Percentiles rank a stretch among this genome's conserved stretches.
Evolutionary conservation across 2,113 vertebrate genomes (phyloP).

Genomic region (Microcebus griseorufus): DNA sequence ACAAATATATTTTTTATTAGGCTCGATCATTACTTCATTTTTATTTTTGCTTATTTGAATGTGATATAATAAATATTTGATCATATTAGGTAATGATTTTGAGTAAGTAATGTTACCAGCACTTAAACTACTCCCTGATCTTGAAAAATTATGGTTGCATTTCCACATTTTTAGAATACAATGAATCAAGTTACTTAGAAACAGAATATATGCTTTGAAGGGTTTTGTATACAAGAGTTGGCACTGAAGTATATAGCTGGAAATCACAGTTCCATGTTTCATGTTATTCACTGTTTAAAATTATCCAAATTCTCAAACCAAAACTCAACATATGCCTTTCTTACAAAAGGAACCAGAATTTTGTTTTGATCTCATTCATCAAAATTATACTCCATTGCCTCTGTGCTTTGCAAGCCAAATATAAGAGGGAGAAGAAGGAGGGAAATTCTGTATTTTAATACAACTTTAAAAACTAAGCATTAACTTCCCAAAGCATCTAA

Average conservation of each 20-base stretch:
- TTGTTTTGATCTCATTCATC: not conserved
- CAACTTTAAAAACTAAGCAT: not conserved
- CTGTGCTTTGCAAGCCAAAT: not conserved
- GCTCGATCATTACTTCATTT: not conserved
- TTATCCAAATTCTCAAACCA: slow-evolving; percentile 3
- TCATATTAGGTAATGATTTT: not conserved
- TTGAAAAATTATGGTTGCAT: not conserved
- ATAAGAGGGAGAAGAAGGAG: not conserved
- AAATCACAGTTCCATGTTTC: not conserved
- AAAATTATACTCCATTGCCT: not conserved
- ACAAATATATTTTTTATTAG: not conserved
- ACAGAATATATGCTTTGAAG: not conserved
- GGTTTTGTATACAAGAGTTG: not conserved
- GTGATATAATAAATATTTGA: not conserved
- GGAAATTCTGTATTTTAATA: not conserved
- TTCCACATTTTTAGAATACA: not conserved
- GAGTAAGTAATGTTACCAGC: not conserved
- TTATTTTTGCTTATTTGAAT: not conserved
- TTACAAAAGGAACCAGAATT: not conserved
- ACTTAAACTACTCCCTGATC: not conserved
- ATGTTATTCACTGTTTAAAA: slow-evolving; percentile 9
- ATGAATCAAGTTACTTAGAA: not conserved
- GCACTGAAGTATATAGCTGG: not conserved
- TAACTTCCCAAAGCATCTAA: not conserved
- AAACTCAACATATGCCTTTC: slow-evolving; percentile 14